A percentile compares a stretch with the other conserved stretches of the same genome.
phyloP scores from a whole-genome alignment of 2,797 vertebrate genomes.

The Sebastes steindachneri region DNA sequence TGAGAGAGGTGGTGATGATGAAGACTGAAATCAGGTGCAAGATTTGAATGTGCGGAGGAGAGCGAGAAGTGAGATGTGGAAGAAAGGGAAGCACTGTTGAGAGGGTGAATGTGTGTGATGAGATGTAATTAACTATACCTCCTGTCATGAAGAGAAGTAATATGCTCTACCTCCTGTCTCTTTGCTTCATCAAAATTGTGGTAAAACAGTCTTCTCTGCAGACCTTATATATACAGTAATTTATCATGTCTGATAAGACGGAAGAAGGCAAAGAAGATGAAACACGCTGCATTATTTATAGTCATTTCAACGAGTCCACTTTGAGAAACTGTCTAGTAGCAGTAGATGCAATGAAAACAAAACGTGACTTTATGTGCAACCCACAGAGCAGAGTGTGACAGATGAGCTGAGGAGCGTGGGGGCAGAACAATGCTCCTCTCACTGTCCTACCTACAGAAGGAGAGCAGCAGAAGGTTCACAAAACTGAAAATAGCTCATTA shows the following conservation, averaged over 20 bases:
- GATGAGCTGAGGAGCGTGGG: constrained; percentile 14
- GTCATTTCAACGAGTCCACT: constrained; percentile 32
- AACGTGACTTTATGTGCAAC: constrained; percentile 23
- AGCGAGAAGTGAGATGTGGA: neutral
- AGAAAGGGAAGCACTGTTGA: constrained; percentile 3
- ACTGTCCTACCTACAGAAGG: constrained; percentile 41
- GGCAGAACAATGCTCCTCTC: constrained; percentile 33
- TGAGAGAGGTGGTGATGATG: constrained; percentile 28
- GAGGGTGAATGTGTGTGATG: constrained; percentile 13
- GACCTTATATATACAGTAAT: constrained; percentile 15
- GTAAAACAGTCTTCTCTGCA: constrained; percentile 1
- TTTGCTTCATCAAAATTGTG: neutral
- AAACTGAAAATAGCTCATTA: constrained; percentile 74
- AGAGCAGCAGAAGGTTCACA: constrained; percentile 38
- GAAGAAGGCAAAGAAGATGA: constrained; percentile 13
- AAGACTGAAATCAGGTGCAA: constrained; percentile 18
- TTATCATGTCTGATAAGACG: constrained; percentile 20
- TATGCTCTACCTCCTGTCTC: constrained; percentile 9
- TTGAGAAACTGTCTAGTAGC: neutral
- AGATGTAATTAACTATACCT: constrained; percentile 24
- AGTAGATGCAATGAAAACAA: constrained; percentile 29
- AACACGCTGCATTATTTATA: constrained; percentile 50
- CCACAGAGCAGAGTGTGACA: constrained; percentile 18
- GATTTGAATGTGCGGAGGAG: constrained; percentile 10
- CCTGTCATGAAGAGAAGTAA: constrained; percentile 28